Base-by-base conservation (phyloP, 1,140 invertebrate species). In the Dryas iulia region DNA sequence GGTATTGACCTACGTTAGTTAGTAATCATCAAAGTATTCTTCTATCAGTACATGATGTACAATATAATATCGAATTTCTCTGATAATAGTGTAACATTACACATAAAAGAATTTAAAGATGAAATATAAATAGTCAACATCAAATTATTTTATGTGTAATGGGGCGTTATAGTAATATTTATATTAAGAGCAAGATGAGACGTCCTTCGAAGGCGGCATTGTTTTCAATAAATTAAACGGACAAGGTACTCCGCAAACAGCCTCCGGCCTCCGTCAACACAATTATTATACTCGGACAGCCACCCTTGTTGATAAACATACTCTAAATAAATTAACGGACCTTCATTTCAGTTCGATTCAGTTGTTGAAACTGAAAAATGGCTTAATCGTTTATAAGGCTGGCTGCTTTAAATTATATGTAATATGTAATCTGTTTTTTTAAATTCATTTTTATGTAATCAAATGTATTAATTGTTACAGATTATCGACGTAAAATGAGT, bases 221-320 rank as follows among this genome's bases (percentile, higher is more conserved):
- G 88, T 90, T 90, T 89, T 90, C 87, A 87, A 90, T 90, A 88
- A 88, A 90, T 90, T 90, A 89, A 84, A 66, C 76, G 81, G 77
- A 82, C 81, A 82, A 82, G 79, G 73, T 66, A 58, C 74, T 84
- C 61, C 71, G 70, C 79, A 87, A 88, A 91, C 79, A 87, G 77
- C 88, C 88, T 53, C 7, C 58, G 81, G 89, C 52, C 80, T 89
- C 78, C 79, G 86, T 87, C 84, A 91, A 91, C 87, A 91, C 85
- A 91, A 91, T 91, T 91, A 91, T 91, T 91, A 88, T 89, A 83
- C 87, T 89, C 87, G 89, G 87, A 87, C 89, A 88, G 84, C 81
- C 78, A 81, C 85, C 87, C 84, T 79, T 79, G 78, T 79, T 77
- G 76, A 88, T 88, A 84, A 85, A 86, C 87, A 89, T 81, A 78